Evolutionary conservation across 2,113 vertebrate genomes (phyloP).

Genomic region (Psilopogon haemacephalus): DNA sequence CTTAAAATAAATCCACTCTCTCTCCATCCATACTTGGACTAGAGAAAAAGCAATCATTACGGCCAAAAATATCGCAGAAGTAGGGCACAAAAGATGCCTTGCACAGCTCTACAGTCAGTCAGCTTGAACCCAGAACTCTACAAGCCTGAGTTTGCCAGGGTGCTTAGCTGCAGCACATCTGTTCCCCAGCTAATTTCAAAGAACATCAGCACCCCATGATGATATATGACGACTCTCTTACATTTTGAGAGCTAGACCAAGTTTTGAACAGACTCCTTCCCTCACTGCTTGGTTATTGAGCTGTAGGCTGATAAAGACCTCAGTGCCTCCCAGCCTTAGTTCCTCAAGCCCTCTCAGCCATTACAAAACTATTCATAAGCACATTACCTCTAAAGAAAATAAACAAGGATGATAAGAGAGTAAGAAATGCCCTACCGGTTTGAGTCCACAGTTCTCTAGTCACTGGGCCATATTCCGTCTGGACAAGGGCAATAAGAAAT

Average conservation of each 20-base stretch:
- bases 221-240: background rate
- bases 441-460: background rate
- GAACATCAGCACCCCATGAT: background rate
- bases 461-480: background rate
- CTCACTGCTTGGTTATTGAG: background rate
- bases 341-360: background rate
- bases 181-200: background rate
- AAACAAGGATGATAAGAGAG: background rate
- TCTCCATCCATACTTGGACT: background rate
- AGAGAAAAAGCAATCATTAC: background rate
- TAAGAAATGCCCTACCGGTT: background rate
- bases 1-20: background rate
- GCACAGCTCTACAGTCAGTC: background rate
- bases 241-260: background rate
- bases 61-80: conserved; percentile 15
- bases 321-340: fast-evolving
- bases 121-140: background rate
- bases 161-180: background rate
- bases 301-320: background rate
- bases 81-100: background rate
- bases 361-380: background rate
- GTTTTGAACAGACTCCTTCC: background rate
- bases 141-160: background rate
- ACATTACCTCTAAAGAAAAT: background rate
- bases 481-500: background rate